Base-by-base conservation (phyloP, 2,797 vertebrate genomes). In the Delichon dasypus region DNA sequence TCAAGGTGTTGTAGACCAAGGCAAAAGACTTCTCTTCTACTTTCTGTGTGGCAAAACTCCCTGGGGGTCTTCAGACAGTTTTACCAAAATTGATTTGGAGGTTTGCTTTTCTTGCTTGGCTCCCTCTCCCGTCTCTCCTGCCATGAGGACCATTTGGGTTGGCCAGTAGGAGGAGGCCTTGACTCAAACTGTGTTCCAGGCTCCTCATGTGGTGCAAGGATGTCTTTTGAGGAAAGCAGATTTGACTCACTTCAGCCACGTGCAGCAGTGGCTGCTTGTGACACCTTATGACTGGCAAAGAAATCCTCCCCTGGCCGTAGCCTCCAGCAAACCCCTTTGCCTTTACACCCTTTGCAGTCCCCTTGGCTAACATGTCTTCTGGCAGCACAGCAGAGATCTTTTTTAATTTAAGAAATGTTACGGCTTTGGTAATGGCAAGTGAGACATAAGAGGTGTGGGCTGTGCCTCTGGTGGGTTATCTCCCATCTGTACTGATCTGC, bases 311-410 rank as follows among this genome's bases (percentile, higher is more conserved):
- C 74, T 90, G 53, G 73, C 38, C 11, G 2, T 29, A 58, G 45
- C 51, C 70, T 88, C 68, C 78, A 86, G 60, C 65, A 82, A 44
- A 64, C 16, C 36, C 25, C 34, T 60, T 85, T 42, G 21, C 67
- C 32, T 93, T 89, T 30, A 34, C 6, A 6, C 22, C 29, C 11
- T 55, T 32, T 80, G 73, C 20, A n/a, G 2, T 71, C n/a, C 67
- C 51, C 44, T 75, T 89, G 73, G 73, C 64, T 93, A 48, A 38
- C 12, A 0, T 57, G 44, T 90, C 79, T 92, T 85, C 62, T 84
- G 64, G 72, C 89, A 85, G 86, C 92, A 86, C 88, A 80, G 84
- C 79, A 79, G 75, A 81, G 71, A n/a, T 64, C 21, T 61, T 73
- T 40, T 71, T 47, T 38, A 19, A 62, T 72, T 64, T 30, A 79